These are phyloP conservation scores for Bugulina stolonifera DNA, from an alignment of 2,888 invertebrate species.

Conservation along the genomic window DNA sequence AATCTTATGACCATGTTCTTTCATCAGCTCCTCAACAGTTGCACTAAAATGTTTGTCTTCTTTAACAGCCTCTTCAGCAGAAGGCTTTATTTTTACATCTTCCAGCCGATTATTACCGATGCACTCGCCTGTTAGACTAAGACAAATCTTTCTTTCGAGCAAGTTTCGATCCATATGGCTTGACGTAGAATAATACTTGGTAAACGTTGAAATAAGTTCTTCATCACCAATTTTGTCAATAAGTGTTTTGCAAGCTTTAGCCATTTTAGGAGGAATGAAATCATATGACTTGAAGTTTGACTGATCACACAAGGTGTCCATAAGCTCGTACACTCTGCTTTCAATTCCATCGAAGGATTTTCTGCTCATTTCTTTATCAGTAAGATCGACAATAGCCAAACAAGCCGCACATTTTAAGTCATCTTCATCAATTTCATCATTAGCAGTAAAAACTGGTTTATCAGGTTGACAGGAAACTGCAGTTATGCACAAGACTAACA, in stretches of 20 bases:
- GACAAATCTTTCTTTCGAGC: constrained; percentile 1
- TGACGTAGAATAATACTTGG: not conserved
- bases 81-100: not conserved
- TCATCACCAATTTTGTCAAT: constrained; percentile 16
- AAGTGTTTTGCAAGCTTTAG: not conserved
- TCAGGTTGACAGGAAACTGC: not conserved
- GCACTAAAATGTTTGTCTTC: constrained; percentile 23
- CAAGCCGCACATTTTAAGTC: constrained; percentile 14
- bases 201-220: not conserved
- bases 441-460: not conserved
- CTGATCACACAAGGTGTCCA: not conserved
- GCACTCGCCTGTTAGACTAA: not conserved
- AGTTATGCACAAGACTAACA: no score
- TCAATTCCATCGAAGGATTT: constrained; percentile 19
- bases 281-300: not conserved
- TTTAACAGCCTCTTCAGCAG: not conserved
- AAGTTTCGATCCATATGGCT: not conserved
- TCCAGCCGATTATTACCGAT: constrained; percentile 7
- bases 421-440: not conserved
- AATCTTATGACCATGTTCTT: constrained; percentile 11
- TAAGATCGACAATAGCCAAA: constrained; percentile 11
- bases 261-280: constrained; percentile 20
- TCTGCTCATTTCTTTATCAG: constrained; percentile 9
- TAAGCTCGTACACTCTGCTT: constrained; percentile 5
- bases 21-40: constrained; percentile 5